These are phyloP conservation scores for Hyla sarda DNA, from an alignment of 2,113 vertebrate genomes.

Conservation along the genomic window DNA sequence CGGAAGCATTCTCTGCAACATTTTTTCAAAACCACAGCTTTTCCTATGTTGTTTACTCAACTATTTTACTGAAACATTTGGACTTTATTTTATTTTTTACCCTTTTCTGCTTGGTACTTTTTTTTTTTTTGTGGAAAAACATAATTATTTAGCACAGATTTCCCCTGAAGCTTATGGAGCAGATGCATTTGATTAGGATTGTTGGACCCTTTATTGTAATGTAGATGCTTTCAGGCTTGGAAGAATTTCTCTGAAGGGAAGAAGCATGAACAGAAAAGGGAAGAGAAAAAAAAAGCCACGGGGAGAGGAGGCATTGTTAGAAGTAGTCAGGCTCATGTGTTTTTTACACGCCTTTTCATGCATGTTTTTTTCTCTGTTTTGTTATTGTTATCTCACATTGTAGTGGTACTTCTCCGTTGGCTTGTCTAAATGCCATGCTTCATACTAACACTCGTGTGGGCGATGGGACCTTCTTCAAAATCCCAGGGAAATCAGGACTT, in stretches of 20 bases:
- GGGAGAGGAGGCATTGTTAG: constrained; percentile 70
- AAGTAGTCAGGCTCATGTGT: constrained; percentile 22
- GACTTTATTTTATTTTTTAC: constrained; percentile 66
- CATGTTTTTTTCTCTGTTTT: constrained; percentile 18
- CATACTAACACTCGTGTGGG: constrained; percentile 85
- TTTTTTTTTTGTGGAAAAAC: constrained; percentile 70
- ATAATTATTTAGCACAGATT: constrained; percentile 78
- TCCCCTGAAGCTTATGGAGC: constrained; percentile 76
- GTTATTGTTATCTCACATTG: constrained; percentile 71
- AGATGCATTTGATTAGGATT: constrained; percentile 86
- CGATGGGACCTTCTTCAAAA: constrained; percentile 88
- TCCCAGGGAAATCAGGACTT: constrained; percentile 85
- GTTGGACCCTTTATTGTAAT: constrained; percentile 81
- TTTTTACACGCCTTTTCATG: constrained; percentile 35
- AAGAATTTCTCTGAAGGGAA: constrained; percentile 69
- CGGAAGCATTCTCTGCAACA: constrained; percentile 76
- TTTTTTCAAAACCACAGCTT: constrained; percentile 71
- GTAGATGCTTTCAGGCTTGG: constrained; percentile 80
- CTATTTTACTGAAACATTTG: constrained; percentile 74
- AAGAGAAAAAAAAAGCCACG: constrained; percentile 55
- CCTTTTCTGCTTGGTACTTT: constrained; percentile 64
- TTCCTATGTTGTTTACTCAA: constrained; percentile 72
- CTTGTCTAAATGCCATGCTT: constrained; percentile 88
- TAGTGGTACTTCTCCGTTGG: constrained; percentile 87
- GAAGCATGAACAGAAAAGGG: constrained; percentile 47